Conservation (phyloP, 1,140 invertebrate genomes). For the Formica selysi region DNA sequence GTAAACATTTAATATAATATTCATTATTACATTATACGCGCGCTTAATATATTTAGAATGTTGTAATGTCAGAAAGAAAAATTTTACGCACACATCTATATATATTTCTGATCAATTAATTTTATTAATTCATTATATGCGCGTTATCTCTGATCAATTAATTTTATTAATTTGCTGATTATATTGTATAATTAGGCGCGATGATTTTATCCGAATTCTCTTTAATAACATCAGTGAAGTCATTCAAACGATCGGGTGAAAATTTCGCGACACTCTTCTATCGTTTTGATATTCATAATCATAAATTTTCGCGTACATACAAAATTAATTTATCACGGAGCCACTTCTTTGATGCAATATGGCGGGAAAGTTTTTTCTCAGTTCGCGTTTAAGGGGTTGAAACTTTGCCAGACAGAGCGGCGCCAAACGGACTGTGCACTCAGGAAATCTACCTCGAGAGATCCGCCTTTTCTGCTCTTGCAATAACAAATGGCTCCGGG, state of each 20-base stretch:
- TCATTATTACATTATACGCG: too few relatives aligned
- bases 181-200: not conserved
- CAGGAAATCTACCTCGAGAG: slow-evolving; percentile 56
- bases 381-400: slow-evolving; percentile 68
- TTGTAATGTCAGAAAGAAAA: not conserved
- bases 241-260: slow-evolving; percentile 11
- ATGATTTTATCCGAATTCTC: slow-evolving; percentile 5
- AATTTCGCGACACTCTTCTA: slow-evolving; percentile 18
- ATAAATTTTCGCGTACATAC: slow-evolving; percentile 41
- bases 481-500: slow-evolving; percentile 66
- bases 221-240: not conserved
- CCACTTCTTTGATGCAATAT: slow-evolving; percentile 70
- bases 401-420: slow-evolving; percentile 68
- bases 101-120: not conserved
- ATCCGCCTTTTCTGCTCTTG: slow-evolving; percentile 58
- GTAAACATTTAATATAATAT: not conserved
- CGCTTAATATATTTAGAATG: not conserved
- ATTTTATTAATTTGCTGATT: slow-evolving; percentile 11
- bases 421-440: slow-evolving; percentile 57
- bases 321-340: slow-evolving; percentile 68
- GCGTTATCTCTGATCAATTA: not conserved
- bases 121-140: not conserved
- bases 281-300: slow-evolving; percentile 68
- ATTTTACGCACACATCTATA: not conserved
- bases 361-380: slow-evolving; percentile 69